These are phyloP conservation scores for Drosophila setifemur DNA, from an alignment of 1,140 invertebrate species.

Conservation along the genomic window DNA sequence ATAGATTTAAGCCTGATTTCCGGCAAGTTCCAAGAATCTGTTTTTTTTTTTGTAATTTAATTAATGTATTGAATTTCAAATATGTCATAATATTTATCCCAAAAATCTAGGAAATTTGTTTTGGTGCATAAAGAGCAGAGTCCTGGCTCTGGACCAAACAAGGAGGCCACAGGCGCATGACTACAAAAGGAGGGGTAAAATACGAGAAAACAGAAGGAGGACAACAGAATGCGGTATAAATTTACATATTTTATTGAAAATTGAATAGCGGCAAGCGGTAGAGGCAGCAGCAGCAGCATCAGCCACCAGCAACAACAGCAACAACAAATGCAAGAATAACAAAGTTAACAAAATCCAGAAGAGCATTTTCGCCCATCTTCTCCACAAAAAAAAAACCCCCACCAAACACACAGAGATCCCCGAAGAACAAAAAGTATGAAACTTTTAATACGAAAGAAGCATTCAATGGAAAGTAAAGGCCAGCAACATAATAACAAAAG, in stretches of 20 bases:
- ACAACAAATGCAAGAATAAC: conserved; percentile 59
- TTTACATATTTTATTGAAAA: conserved; percentile 80
- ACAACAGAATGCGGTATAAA: conserved; percentile 73
- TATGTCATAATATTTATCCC: neutral
- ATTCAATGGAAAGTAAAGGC: conserved; percentile 64
- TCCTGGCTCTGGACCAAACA: conserved; percentile 11
- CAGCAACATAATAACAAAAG: conserved; percentile 73
- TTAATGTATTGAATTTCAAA: neutral
- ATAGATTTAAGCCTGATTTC: too few species aligned
- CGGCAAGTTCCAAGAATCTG: too few species aligned
- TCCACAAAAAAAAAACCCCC: neutral
- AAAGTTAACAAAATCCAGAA: conserved; percentile 79
- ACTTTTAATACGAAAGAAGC: conserved; percentile 70
- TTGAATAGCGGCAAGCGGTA: conserved; percentile 61
- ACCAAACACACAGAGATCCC: conserved; percentile 21
- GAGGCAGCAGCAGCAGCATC: conserved; percentile 18
- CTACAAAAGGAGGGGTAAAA: conserved; percentile 10
- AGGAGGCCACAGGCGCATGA: conserved; percentile 6
- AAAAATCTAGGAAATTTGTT: neutral
- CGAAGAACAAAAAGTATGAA: conserved; percentile 44
- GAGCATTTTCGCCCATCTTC: neutral
- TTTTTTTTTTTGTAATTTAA: too few species aligned
- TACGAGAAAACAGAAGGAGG: conserved; percentile 32
- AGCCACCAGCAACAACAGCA: conserved; percentile 17
- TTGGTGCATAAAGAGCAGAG: neutral